Evolutionary conservation across 2,888 invertebrate species (phyloP), one percentile per base, ranked within the genome.

Genomic region (Marronus borbonicus): DNA sequence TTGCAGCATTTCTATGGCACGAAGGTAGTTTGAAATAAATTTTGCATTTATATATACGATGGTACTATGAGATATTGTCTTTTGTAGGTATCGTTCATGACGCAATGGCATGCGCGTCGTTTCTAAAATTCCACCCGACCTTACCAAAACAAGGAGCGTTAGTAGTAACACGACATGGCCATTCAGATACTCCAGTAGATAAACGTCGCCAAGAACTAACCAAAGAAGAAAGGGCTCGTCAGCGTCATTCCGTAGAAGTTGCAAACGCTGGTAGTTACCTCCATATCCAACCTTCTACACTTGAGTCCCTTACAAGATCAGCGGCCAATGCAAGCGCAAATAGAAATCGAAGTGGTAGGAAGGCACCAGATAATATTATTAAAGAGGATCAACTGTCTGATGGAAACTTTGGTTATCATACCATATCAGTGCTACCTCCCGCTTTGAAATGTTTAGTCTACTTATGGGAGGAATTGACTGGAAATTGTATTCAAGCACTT

Each of bases 81-180:
- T 1, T 58, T 58, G 3, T 17, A 92, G 93, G 98, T 14, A 94
- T 98, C 66, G 98, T 98, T 0, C 98, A 98, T 87, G 98, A 99
- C 87, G 98, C 98, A 5, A 98, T 99, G 94, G 98, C 98, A 0
- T 98, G 98, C 86, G 97, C 98, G 0, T 97, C 98, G 0, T 99
- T 97, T 87, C 91, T 99, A 8, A 98, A 98, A 89, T 98, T 98
- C 86, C 96, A 97, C 88, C 97, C 97, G 0, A 93, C 93, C 44
- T 88, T 97, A 79, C 95, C 96, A 20, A 97, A 97, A 86, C 93
- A 94, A 85, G 95, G 91, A 81, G 95, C 90, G 83, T 89, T 93
- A 0, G 95, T 96, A 0, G 93, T 95, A 2, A 95, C 95, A 0
- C 91, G 93, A 49, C 90, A 82, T 84, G 85, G 84, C 82, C 89